Base-by-base conservation (phyloP, 1,140 invertebrate genomes). In the Stegodyphus dumicola region DNA sequence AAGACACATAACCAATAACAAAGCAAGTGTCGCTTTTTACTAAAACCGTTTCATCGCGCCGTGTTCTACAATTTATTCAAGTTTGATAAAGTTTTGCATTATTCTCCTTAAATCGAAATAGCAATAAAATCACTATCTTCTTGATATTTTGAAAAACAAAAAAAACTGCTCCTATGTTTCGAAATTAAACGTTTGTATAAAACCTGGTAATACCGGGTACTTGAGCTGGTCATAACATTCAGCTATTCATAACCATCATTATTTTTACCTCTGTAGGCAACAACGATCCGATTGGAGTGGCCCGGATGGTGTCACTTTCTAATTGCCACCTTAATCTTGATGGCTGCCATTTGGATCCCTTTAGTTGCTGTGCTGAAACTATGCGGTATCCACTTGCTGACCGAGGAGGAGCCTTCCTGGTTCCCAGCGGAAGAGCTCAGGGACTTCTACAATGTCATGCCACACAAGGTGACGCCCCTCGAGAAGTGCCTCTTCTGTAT, bases 351-450 rank as follows among this genome's bases (percentile, higher is more conserved):
- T 15, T 98, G 96, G 96, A 97, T 98, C 87, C 96, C 96, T 0
- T 92, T 92, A 54, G 93, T 96, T 66, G 96, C 95, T 52, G 93
- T 97, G 86, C 89, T 17, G 89, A 95, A 95, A 91, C 92, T 93
- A 53, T 94, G 94, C 86, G 95, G 95, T 66, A 93, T 95, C 86
- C 92, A 94, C 10, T 93, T 97, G 56, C 94, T 97, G 65, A 95
- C 96, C n/a, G 95, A 96, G 88, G 95, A 96, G 77, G 95, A 96
- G 89, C 95, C 96, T 85, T 95, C 96, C 11, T 97, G 96, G 96
- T 98, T 97, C 89, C 96, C 96, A 0, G 94, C 94, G 0, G 94
- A 95, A 15, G 96, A 98, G 88, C 91, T 98, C 0, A 94, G 95
- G 88, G 96, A 97, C 89, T 97, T 96, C 89, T 95, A 97, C 88